These are phyloP conservation scores for Bombyx huttoni DNA, from an alignment of 2,888 invertebrate genomes.

Conservation along the genomic window DNA sequence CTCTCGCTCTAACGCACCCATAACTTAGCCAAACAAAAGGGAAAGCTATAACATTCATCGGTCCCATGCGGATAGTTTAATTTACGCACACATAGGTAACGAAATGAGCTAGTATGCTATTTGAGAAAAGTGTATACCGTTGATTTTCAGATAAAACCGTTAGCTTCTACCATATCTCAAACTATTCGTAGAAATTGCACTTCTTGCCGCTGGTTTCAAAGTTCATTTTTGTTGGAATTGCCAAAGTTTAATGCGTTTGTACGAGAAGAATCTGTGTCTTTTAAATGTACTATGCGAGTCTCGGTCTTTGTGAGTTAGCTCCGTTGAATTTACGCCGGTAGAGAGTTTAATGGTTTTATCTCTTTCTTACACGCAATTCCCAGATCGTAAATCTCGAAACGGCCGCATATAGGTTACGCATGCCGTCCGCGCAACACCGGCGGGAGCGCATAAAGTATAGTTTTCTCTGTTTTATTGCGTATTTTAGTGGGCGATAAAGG, in stretches of 20 bases:
- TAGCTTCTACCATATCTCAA: background rate
- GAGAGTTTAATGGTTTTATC: constrained; percentile 67
- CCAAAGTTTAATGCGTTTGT: background rate
- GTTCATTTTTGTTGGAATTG: background rate
- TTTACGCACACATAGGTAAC: constrained; percentile 63
- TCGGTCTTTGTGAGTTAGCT: constrained; percentile 52
- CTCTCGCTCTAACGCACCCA: constrained; percentile 68
- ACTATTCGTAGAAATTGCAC: background rate
- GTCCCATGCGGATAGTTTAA: constrained; percentile 71
- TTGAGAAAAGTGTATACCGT: constrained; percentile 28
- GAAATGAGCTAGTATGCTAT: constrained; percentile 66
- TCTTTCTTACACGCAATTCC: constrained; percentile 71
- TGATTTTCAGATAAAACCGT: constrained; percentile 26
- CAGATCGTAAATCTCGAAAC: constrained; percentile 74
- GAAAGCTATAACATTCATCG: constrained; percentile 71
- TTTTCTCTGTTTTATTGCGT: constrained; percentile 72
- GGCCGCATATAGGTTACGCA: constrained; percentile 74
- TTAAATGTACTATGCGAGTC: constrained; percentile 40
- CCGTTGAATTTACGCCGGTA: constrained; percentile 53
- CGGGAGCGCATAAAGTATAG: constrained; percentile 68
- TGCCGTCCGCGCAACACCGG: constrained; percentile 64
- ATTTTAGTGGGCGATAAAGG: constrained; percentile 65
- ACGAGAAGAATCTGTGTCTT: constrained; percentile 18
- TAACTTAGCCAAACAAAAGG: constrained; percentile 70
- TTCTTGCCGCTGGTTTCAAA: background rate